Conservation (phyloP, 1,140 invertebrate genomes). For the Tetranychus cinnabarinus region DNA sequence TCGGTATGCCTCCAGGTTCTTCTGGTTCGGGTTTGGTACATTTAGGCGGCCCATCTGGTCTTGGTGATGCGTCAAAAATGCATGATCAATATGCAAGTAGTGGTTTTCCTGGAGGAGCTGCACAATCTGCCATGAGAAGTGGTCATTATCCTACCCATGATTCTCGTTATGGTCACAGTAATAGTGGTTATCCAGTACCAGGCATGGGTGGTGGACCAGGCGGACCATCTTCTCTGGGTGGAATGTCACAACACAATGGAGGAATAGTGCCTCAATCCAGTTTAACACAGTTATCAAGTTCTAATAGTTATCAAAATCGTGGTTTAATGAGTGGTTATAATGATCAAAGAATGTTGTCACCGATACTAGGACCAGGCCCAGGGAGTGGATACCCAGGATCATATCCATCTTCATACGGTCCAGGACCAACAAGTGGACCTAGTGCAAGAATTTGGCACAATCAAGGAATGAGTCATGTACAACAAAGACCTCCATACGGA, state of each 20-base stretch:
- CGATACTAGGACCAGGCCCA: background rate
- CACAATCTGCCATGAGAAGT: background rate
- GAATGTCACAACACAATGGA: background rate
- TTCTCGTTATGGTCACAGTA: background rate
- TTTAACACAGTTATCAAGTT: background rate
- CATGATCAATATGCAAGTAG: constrained; percentile 1
- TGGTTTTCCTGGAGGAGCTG: background rate
- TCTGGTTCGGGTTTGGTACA: too few relatives aligned
- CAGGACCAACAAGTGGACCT: background rate
- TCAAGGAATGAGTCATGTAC: constrained; percentile 2
- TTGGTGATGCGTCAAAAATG: background rate
- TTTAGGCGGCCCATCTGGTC: too few relatives aligned
- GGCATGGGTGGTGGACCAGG: constrained; percentile 2
- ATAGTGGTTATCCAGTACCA: background rate
- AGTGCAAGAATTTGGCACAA: constrained; percentile 4
- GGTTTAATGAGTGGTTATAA: constrained; percentile 3
- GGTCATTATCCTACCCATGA: constrained; percentile 5
- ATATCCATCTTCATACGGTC: background rate
- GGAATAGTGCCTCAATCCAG: background rate
- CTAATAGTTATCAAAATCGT: background rate
- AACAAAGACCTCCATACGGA: constrained; percentile 5
- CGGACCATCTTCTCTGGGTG: background rate
- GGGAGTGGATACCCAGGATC: background rate
- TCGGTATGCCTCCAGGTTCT: too few relatives aligned
- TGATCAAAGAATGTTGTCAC: constrained; percentile 7